A percentile compares a stretch with the other conserved stretches of the same genome.
phyloP scores from a whole-genome alignment of 2,797 vertebrate genomes.

The Clarias laeviceps region DNA sequence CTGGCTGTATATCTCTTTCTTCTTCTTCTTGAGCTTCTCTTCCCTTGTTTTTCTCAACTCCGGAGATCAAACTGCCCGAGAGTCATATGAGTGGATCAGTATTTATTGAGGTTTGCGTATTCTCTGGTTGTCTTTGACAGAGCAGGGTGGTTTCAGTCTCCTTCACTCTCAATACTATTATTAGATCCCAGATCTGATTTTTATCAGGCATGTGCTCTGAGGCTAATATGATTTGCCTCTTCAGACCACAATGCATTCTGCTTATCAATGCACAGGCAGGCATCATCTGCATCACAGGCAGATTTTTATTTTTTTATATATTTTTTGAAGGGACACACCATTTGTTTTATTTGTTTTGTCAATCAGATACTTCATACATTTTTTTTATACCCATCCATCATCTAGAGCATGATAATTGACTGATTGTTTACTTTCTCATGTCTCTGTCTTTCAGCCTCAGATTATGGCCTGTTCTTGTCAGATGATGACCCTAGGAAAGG shows the following conservation, averaged over 20 bases:
- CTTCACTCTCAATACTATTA: constrained; percentile 29
- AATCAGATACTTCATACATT: not conserved
- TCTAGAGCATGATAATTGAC: not conserved
- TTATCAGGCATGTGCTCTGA: constrained; percentile 16
- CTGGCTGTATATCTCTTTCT: not conserved
- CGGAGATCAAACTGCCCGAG: constrained; percentile 33
- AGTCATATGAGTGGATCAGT: constrained; percentile 29
- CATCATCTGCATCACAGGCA: constrained; percentile 12
- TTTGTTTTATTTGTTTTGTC: constrained; percentile 27
- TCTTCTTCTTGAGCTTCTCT: not conserved
- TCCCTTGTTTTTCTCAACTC: constrained; percentile 14
- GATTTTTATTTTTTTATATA: constrained; percentile 26
- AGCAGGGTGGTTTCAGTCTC: constrained; percentile 35
- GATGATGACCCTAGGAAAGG: constrained; percentile 98
- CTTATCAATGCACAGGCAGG: constrained; percentile 27
- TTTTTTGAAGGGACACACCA: constrained; percentile 9
- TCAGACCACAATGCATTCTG: constrained; percentile 25
- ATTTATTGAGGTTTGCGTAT: constrained; percentile 20
- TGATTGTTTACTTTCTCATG: not conserved
- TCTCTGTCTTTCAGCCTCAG: constrained; percentile 80
- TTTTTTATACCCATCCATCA: not conserved
- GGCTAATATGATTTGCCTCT: constrained; percentile 22
- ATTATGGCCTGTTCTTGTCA: constrained; percentile 95
- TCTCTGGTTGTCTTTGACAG: not conserved
- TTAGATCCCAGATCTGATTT: constrained; percentile 46